Base-by-base conservation (phyloP, 2,888 invertebrate species). In the Acronicta leporina region DNA sequence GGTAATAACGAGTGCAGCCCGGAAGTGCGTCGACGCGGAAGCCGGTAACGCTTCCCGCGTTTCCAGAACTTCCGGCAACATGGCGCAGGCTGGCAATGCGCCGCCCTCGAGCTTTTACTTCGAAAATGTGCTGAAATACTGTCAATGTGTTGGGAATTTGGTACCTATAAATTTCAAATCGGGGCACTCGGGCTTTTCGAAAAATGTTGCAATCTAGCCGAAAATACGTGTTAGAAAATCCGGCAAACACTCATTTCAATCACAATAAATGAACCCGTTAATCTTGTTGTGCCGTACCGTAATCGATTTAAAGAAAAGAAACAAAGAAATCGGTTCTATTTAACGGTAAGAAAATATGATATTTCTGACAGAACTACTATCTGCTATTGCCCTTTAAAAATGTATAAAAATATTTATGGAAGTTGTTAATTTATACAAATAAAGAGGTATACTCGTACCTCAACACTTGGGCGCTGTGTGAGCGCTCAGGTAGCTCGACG, bases 21-120 rank as follows among this genome's bases (percentile, higher is more conserved):
- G 87, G 87, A 87, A 80, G 83, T 85, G 84, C 83, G 86, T 87
- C 78, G 75, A 64, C 78, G 56, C 74, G 87, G 84, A 86, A 82
- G 79, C 82, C 64, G 73, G 78, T 76, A 76, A 80, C 83, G 84
- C 79, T 82, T 79, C 79, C 82, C 82, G 81, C 80, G 74, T 73
- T 82, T 80, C 71, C 81, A 62, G 73, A 77, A 67, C 77, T 78
- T 84, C 86, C 86, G 84, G 73, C 74, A 69, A 76, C 70, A 77
- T 75, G 77, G 79, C 73, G 65, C 78, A 44, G 69, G 69, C 68
- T 63, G 57, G 67, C 48, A 53, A 27, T 42, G 61, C 40, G 56
- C 65, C 57, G 16, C 57, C 62, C 47, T 42, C 46, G 20, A 48
- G 63, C 43, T 67, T 55, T 53, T 44, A 25, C 56, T 47, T 43